Conservation (phyloP, 2,113 vertebrate species). For the Hystrix brachyura region DNA sequence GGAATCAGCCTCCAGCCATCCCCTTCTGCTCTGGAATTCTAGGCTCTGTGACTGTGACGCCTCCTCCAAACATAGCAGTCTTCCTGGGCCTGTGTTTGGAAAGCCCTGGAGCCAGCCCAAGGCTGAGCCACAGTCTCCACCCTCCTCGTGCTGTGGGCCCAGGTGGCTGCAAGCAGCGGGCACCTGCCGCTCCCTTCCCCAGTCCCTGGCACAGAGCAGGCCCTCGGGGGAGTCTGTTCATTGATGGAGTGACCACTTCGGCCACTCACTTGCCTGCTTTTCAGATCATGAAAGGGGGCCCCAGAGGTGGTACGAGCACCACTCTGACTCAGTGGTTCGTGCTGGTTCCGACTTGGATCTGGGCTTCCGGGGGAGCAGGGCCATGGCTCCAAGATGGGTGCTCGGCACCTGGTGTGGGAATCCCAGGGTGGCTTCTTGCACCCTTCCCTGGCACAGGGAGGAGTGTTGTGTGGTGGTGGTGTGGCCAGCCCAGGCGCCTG, state of each 20-base stretch:
- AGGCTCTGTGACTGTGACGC: neutral
- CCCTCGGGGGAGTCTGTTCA: neutral
- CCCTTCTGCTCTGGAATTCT: neutral
- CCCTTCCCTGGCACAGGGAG: neutral
- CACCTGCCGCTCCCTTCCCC: too few species aligned
- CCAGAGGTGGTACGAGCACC: fast-evolving
- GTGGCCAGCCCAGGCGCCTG: conserved; percentile 34
- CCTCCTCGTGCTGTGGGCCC: neutral
- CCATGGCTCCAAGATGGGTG: fast-evolving
- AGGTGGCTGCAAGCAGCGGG: neutral
- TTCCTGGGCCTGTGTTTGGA: neutral
- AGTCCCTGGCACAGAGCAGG: neutral
- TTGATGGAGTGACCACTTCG: fast-evolving
- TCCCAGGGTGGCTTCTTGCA: conserved; percentile 39
- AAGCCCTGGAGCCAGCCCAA: neutral
- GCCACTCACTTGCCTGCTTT: neutral
- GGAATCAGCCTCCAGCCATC: neutral
- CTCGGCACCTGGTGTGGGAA: neutral
- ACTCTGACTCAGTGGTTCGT: fast-evolving
- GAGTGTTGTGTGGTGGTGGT: neutral
- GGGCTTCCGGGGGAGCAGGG: neutral
- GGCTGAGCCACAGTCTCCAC: neutral
- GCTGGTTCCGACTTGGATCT: neutral
- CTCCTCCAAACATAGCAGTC: neutral
- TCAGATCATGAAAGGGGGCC: neutral